Evolutionary conservation across 2,888 invertebrate genomes (phyloP).

Genomic region (Papilio gigon): DNA sequence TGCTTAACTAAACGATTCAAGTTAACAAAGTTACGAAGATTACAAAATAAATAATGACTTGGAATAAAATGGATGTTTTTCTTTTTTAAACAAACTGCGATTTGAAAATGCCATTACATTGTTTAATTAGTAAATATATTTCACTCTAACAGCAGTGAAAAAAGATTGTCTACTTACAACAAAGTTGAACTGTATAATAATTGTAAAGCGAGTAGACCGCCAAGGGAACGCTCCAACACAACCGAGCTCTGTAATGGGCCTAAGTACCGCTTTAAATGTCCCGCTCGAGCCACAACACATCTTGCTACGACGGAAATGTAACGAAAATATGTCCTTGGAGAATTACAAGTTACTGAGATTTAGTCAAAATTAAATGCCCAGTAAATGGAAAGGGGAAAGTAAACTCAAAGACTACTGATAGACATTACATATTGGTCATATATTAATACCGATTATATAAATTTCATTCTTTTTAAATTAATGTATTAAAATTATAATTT

Average conservation of each 20-base stretch:
- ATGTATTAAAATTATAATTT: too few relatives aligned
- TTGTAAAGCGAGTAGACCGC: neutral
- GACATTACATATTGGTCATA: too few relatives aligned
- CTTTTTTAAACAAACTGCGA: too few relatives aligned
- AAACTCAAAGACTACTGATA: too few relatives aligned
- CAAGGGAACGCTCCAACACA: slow-evolving; percentile 22
- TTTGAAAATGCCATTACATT: too few relatives aligned
- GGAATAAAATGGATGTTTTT: too few relatives aligned
- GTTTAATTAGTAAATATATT: too few relatives aligned
- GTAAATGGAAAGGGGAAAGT: too few relatives aligned
- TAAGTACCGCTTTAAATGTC: slow-evolving; percentile 13
- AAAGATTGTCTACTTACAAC: neutral
- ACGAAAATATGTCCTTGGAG: slow-evolving; percentile 16
- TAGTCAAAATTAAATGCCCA: neutral
- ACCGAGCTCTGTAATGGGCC: neutral
- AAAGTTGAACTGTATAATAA: neutral
- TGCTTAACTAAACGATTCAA: neutral
- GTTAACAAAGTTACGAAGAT: neutral
- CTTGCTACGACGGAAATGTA: neutral
- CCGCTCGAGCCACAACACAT: neutral
- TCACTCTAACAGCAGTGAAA: too few relatives aligned
- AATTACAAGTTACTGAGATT: neutral
- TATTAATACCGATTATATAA: too few relatives aligned
- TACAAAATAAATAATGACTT: slow-evolving; percentile 10
- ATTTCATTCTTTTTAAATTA: too few relatives aligned